Evolutionary conservation across 2,113 vertebrate species (phyloP).

Genomic region (Toxostoma redivivum): DNA sequence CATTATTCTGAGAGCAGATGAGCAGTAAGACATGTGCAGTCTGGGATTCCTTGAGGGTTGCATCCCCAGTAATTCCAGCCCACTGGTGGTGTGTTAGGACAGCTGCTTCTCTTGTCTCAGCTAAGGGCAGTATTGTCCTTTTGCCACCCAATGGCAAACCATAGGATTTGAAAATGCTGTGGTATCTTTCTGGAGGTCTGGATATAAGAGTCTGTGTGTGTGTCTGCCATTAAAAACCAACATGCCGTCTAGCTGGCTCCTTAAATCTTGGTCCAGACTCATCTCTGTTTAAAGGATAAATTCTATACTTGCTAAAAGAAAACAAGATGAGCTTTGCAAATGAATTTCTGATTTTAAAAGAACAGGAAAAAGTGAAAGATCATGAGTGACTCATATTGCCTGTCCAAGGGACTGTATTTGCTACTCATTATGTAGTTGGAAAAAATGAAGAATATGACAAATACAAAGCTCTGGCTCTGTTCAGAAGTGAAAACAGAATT

Average conservation of each 20-base stretch:
- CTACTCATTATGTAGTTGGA: not conserved
- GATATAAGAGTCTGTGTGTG: rapidly evolving
- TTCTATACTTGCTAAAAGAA: not conserved
- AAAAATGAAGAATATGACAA: not conserved
- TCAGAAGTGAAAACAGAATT: not conserved
- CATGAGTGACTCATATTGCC: not conserved
- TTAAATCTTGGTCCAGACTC: not conserved
- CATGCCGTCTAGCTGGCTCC: not conserved
- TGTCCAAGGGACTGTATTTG: not conserved
- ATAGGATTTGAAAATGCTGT: not conserved
- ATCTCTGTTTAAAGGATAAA: not conserved
- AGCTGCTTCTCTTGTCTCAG: not conserved
- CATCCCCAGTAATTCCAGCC: rapidly evolving
- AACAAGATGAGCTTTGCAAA: not conserved
- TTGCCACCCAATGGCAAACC: not conserved
- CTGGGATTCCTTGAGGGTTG: not conserved
- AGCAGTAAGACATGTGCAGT: not conserved
- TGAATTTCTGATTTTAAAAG: not conserved
- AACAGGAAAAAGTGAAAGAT: not conserved
- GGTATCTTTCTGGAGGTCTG: not conserved
- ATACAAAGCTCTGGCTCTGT: not conserved
- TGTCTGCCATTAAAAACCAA: not conserved
- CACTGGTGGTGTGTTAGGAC: rapidly evolving
- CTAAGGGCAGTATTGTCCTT: not conserved
- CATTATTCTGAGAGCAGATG: not conserved